Evolutionary conservation across 2,113 vertebrate species (phyloP).

Genomic region (Saccopteryx leptura): DNA sequence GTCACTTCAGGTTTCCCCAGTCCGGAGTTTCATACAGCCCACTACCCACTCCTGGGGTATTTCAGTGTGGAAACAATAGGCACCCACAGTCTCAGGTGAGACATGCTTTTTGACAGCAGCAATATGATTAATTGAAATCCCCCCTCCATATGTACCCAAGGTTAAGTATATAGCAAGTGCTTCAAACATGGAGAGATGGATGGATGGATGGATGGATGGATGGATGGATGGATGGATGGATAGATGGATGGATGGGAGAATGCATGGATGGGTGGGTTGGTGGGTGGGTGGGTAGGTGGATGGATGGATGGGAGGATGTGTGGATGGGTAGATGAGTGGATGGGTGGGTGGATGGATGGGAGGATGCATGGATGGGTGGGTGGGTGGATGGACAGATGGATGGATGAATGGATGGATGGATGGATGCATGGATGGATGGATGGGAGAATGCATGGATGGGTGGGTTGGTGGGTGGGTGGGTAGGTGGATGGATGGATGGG

Average conservation of each 20-base stretch:
- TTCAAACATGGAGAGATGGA: not conserved
- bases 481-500: not conserved
- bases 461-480: too few relatives aligned
- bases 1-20: not conserved
- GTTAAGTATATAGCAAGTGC: not conserved
- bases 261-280: not conserved
- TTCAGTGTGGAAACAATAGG: not conserved
- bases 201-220: too few relatives aligned
- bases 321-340: not conserved
- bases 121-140: not conserved
- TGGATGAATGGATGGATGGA: not conserved
- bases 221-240: too few relatives aligned
- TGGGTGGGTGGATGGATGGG: too few relatives aligned
- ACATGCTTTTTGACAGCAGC: not conserved
- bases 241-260: not conserved
- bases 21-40: not conserved
- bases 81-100: not conserved
- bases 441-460: not conserved
- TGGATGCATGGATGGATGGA: not conserved
- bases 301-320: not conserved
- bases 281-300: not conserved
- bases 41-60: not conserved
- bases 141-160: not conserved
- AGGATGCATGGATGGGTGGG: too few relatives aligned
- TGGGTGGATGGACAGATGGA: accelerated